Evolutionary conservation across 2,888 invertebrate species (phyloP).

Genomic region (Kryphioiulus occultus): DNA sequence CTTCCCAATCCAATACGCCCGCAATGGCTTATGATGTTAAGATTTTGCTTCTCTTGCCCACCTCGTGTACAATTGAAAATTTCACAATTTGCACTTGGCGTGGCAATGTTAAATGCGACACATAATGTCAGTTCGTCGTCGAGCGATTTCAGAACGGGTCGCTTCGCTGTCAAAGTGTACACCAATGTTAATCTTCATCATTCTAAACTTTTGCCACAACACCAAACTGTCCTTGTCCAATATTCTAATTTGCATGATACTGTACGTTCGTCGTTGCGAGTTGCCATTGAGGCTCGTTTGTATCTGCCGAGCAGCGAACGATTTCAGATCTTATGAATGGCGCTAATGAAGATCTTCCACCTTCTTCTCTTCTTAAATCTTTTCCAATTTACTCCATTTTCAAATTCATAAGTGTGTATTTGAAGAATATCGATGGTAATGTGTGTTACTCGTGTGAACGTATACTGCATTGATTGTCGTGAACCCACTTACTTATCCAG

Average conservation of each 20-base stretch:
- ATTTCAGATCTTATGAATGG: background rate
- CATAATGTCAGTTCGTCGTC: background rate
- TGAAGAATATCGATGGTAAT: slow-evolving; percentile 9
- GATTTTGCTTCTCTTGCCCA: background rate
- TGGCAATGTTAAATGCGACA: background rate
- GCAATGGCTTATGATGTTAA: background rate
- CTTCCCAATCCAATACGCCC: background rate
- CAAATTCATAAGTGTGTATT: slow-evolving; percentile 10
- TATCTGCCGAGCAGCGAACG: background rate
- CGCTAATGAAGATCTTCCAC: background rate
- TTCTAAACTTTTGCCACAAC: background rate
- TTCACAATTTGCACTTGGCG: background rate
- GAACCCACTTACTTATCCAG: background rate
- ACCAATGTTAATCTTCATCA: background rate
- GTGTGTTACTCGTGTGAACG: slow-evolving; percentile 4
- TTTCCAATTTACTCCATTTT: background rate
- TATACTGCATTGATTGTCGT: slow-evolving; percentile 11
- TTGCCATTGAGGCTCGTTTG: background rate
- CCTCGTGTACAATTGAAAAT: background rate
- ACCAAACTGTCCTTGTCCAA: background rate
- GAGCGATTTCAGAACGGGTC: background rate
- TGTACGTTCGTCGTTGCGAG: background rate
- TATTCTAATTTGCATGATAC: background rate
- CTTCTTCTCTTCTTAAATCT: background rate
- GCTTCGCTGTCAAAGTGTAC: background rate